Base-by-base conservation (phyloP, 1,140 invertebrate species). In the Macrosteles quadrilineatus region DNA sequence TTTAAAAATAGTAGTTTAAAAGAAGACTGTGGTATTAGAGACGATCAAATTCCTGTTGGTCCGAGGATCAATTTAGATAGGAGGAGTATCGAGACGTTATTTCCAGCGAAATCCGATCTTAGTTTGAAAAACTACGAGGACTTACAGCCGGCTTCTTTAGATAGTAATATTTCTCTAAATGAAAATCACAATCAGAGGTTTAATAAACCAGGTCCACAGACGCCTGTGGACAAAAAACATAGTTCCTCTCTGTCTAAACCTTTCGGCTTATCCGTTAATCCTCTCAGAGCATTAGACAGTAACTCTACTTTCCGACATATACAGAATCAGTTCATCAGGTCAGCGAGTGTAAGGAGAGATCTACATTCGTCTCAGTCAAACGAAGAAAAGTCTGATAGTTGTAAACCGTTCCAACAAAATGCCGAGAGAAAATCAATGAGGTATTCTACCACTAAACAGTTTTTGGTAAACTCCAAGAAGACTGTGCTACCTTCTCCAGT, bases 391-490 rank as follows among this genome's bases (percentile, higher is more conserved):
- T 21, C 32, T 21, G 32, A 17, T 2, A 45, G 17, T 17, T n/a
- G 14, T 9, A 32, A 29, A 27, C 63, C 63, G 6, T 59, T 59
- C 45, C 68, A 69, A 36, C 32, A 25, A 29, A 43, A 30, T 64
- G 40, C 67, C 21, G 73, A 74, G 62, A 66, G 73, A 31, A 69
- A 74, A 29, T 72, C 73, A 21, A 43, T 74, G 14, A 21, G 71
- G 53, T 69, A 72, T 36, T 30, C 71, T 14, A 63, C 82, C 2
- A 76, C 81, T 1, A 82, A 83, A 64, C 83, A 84, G 70, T 75
- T 84, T 0, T 75, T 82, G 59, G 75, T 85, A 3, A 85, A 85
- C 72, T 84, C 83, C 1, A 82, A 82, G 70, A 78, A 81, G 1
- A 77, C 74, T 27, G 25, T 25, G 12, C 14, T 2, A 6, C 25